A percentile compares a stretch with the other conserved stretches of the same genome.
Evolutionary conservation across 2,797 vertebrate species (phyloP).

Genomic region (Catamblyrhynchus diadema): DNA sequence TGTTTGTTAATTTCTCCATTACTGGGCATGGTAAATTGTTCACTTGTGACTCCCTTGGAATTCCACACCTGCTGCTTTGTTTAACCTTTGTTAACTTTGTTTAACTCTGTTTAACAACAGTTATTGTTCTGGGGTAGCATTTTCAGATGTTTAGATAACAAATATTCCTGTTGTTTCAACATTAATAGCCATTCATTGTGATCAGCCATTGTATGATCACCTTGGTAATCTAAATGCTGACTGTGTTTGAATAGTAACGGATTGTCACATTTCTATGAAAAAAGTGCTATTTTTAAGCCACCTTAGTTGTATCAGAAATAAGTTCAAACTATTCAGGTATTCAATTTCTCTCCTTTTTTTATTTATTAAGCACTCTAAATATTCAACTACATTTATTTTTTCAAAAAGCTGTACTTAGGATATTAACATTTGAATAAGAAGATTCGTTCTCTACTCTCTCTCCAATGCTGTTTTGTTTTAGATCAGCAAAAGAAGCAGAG

Average conservation of each 20-base stretch:
- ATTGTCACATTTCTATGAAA: neutral
- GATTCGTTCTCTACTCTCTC: neutral
- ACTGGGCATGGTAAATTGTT: neutral
- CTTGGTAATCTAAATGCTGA: neutral
- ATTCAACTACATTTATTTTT: neutral
- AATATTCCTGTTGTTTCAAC: neutral
- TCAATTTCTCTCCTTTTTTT: neutral
- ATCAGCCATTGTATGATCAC: neutral
- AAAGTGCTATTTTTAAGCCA: neutral
- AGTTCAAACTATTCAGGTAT: neutral
- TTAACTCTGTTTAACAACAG: too few relatives aligned
- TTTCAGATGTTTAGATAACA: neutral
- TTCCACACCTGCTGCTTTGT: neutral
- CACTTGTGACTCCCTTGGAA: neutral
- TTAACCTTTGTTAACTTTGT: neutral
- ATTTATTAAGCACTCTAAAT: neutral
- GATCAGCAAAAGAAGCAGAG: conserved; percentile 97
- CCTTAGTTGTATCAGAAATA: neutral
- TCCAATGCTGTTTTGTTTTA: conserved; percentile 55
- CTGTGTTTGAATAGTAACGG: neutral
- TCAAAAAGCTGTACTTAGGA: neutral
- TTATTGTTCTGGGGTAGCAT: neutral
- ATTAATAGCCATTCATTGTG: neutral
- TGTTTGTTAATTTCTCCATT: neutral
- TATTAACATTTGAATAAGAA: neutral